phyloP scores from a whole-genome alignment of 2,888 invertebrate species.

The Rugalucina vietnamica region DNA sequence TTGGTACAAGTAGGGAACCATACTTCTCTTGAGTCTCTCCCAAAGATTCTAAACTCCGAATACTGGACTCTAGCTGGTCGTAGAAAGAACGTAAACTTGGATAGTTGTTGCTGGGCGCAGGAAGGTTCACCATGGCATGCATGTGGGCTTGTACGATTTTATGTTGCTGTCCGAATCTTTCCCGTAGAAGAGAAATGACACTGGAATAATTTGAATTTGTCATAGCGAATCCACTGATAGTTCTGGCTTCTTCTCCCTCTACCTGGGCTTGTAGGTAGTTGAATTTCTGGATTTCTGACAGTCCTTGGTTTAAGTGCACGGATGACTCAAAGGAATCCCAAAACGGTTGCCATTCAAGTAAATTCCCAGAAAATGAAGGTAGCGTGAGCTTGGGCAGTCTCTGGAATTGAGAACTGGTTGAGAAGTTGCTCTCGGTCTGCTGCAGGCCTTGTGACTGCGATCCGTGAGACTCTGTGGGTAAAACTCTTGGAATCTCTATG shows the following conservation, averaged over 20 bases:
- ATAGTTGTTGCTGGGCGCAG: constrained; percentile 10
- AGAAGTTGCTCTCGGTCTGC: too few relatives aligned
- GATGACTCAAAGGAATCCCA: constrained; percentile 23
- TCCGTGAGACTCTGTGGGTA: too few relatives aligned
- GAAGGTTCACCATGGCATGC: constrained; percentile 31
- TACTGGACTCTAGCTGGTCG: constrained; percentile 21
- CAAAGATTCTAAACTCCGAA: not conserved
- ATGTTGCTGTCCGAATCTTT: constrained; percentile 20
- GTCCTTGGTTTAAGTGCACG: constrained; percentile 11
- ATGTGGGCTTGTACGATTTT: constrained; percentile 14
- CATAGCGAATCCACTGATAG: constrained; percentile 10
- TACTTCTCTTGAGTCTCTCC: not conserved
- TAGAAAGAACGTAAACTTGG: constrained; percentile 23
- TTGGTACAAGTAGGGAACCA: not conserved
- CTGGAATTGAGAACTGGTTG: too few relatives aligned
- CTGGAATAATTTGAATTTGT: constrained; percentile 12
- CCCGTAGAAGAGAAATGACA: not conserved
- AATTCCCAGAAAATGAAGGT: constrained; percentile 9
- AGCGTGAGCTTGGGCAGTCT: constrained; percentile 15
- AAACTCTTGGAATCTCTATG: too few relatives aligned
- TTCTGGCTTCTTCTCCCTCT: not conserved
- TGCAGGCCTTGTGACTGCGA: too few relatives aligned
- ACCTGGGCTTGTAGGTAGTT: constrained; percentile 10
- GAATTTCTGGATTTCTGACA: constrained; percentile 14
- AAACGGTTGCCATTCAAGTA: constrained; percentile 17